phyloP scores from a whole-genome alignment of 2,113 vertebrate species.

The Microtus pennsylvanicus region DNA sequence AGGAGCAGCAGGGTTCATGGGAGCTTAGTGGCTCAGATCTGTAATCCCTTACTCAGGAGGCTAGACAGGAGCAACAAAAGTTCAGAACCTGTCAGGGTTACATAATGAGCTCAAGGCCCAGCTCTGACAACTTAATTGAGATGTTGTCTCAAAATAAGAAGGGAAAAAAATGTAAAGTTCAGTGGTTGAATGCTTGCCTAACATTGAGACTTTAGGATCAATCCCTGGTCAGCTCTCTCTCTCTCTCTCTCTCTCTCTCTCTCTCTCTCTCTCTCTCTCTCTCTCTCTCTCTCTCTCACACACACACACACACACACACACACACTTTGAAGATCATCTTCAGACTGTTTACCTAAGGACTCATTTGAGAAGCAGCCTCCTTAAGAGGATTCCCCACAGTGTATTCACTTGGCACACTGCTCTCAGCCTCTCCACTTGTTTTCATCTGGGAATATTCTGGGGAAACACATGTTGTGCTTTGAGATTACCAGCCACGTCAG shows the following conservation, averaged over 20 bases:
- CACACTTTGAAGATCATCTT: neutral
- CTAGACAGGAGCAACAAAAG: neutral
- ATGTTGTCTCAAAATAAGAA: neutral
- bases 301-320: neutral
- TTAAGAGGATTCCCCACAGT: neutral
- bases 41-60: neutral
- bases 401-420: neutral
- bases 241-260: neutral
- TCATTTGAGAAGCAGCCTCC: neutral
- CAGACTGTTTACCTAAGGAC: neutral
- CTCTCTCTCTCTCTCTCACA: neutral
- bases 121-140: neutral
- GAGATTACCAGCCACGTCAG: conserved; percentile 38
- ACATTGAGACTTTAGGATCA: neutral
- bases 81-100: neutral
- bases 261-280: neutral
- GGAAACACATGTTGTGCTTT: conserved; percentile 60
- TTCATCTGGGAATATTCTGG: conserved; percentile 58
- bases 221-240: neutral
- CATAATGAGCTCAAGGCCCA: neutral
- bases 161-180: neutral
- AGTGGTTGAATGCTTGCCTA: neutral
- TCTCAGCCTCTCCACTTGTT: neutral
- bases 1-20: neutral
- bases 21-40: too few species aligned